A percentile compares a stretch with the other conserved stretches of the same genome.
These are phyloP conservation scores for Amphipoea oculea DNA, from an alignment of 2,888 invertebrate genomes.

Conservation along the genomic window DNA sequence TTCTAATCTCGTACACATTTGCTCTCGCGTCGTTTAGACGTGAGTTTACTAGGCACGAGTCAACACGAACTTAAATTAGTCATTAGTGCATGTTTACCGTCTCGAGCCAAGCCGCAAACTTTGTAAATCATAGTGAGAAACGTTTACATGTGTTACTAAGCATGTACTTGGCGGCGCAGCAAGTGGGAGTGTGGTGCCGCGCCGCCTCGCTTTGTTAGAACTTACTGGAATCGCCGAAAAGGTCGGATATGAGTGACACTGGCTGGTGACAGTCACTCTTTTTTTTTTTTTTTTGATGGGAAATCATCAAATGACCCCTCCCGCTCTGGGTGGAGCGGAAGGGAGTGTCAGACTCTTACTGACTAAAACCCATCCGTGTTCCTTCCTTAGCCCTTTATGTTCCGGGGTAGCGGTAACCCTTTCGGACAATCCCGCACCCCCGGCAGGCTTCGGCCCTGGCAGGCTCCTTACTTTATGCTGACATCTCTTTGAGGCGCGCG, in stretches of 20 bases:
- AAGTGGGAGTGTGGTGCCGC: not conserved
- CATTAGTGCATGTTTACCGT: conserved; percentile 56
- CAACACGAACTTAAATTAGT: conserved; percentile 66
- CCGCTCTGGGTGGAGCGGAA: too few species aligned
- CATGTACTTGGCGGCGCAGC: not conserved
- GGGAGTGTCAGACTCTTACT: too few species aligned
- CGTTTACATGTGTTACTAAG: conserved; percentile 17
- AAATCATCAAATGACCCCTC: too few species aligned
- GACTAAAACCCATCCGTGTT: too few species aligned
- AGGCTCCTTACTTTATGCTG: too few species aligned
- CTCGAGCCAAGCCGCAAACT: conserved; percentile 27
- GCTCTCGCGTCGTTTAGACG: conserved; percentile 23
- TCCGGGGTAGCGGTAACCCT: too few species aligned
- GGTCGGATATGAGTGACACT: not conserved
- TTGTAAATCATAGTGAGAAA: conserved; percentile 18
- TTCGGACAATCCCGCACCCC: too few species aligned
- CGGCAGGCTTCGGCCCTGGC: too few species aligned
- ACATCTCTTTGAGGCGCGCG: too few species aligned
- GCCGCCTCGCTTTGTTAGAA: not conserved
- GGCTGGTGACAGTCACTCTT: not conserved
- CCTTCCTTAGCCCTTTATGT: too few species aligned
- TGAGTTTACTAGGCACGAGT: conserved; percentile 41
- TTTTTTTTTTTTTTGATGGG: too few species aligned
- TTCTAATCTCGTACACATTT: conserved; percentile 30
- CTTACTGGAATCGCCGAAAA: not conserved